Percentiles rank a stretch among this genome's conserved stretches.
Evolutionary conservation across 2,797 vertebrate genomes (phyloP).

Genomic region (Vespertilio murinus): DNA sequence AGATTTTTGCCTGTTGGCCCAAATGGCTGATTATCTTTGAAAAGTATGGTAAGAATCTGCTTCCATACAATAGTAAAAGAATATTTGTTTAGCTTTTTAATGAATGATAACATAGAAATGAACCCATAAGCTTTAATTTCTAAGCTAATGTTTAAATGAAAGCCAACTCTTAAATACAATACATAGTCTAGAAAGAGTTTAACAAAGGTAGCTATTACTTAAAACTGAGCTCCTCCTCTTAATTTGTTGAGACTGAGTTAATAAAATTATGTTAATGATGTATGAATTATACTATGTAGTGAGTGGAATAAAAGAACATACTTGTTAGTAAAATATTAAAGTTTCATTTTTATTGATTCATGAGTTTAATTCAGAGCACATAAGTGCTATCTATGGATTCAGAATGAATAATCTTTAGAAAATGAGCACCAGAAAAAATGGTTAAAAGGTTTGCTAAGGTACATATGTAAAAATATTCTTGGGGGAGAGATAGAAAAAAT

Average conservation of each 20-base stretch:
- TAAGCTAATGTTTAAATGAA: slow-evolving; percentile 31
- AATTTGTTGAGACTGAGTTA: neutral
- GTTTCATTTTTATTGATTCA: neutral
- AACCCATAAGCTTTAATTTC: neutral
- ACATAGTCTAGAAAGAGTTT: neutral
- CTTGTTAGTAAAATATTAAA: neutral
- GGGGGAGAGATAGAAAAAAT: neutral
- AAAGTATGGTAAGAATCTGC: neutral
- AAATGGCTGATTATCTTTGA: neutral
- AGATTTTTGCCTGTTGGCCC: neutral
- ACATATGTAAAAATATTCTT: neutral
- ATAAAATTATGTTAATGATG: neutral
- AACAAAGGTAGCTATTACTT: neutral
- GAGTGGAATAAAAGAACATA: neutral
- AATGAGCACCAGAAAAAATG: neutral
- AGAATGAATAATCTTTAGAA: neutral
- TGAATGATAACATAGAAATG: neutral
- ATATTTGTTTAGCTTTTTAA: slow-evolving; percentile 19
- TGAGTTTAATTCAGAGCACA: neutral
- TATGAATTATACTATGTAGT: neutral
- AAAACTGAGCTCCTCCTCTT: neutral
- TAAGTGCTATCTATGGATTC: neutral
- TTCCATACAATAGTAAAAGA: neutral
- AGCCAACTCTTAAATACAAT: neutral
- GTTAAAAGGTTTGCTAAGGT: neutral